A percentile compares a stretch with the other conserved stretches of the same genome.
These are phyloP conservation scores for Trogon surrucura DNA, from an alignment of 2,113 vertebrate species.

Conservation along the genomic window DNA sequence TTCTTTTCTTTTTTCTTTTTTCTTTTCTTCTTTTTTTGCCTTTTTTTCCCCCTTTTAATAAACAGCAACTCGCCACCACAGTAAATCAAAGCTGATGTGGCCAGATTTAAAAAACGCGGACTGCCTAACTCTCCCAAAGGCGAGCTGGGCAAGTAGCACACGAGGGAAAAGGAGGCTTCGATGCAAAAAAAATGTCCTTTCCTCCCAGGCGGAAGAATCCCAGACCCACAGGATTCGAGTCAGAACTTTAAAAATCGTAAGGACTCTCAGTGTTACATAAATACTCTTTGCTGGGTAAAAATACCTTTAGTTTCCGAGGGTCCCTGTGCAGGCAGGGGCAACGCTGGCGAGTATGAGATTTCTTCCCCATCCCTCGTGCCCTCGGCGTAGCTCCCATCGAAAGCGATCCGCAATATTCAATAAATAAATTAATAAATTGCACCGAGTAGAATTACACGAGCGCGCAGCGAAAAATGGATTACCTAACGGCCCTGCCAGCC, in stretches of 20 bases:
- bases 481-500: not conserved
- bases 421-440: not conserved
- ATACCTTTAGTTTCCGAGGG: fast-evolving
- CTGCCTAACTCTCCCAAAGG: not conserved
- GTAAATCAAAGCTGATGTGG: not conserved
- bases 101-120: not conserved
- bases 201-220: not conserved
- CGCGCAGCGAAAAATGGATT: not conserved
- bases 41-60: not conserved
- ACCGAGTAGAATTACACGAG: not conserved
- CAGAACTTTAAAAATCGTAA: fast-evolving
- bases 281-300: not conserved
- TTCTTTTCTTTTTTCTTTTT: too few relatives aligned
- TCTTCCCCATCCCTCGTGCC: not conserved
- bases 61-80: not conserved
- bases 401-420: not conserved
- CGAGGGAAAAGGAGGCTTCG: not conserved
- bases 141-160: not conserved
- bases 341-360: not conserved
- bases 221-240: not conserved
- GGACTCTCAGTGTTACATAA: fast-evolving
- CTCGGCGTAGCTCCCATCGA: not conserved
- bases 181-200: not conserved
- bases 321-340: not conserved
- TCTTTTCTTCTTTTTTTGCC: too few relatives aligned